Conservation (phyloP, 2,113 vertebrate genomes). For the Thamnophis sirtalis region DNA sequence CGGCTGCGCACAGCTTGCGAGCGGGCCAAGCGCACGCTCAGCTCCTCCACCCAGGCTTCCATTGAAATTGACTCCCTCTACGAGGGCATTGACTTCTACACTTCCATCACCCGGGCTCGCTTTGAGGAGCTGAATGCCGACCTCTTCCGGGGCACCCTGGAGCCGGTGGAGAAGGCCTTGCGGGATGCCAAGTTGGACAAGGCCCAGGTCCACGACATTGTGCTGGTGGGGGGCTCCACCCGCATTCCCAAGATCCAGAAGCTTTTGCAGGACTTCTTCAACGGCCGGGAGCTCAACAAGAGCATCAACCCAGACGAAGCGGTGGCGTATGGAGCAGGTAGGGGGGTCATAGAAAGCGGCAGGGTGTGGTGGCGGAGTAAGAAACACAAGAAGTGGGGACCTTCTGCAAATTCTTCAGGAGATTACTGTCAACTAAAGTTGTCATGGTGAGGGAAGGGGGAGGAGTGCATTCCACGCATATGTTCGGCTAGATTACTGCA, state of each 20-base stretch:
- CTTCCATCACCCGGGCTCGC: slow-evolving; percentile 85
- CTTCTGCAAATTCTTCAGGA: background rate
- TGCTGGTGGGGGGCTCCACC: slow-evolving; percentile 89
- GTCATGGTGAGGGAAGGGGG: too few relatives aligned
- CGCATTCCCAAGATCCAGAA: slow-evolving; percentile 91
- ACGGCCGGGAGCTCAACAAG: slow-evolving; percentile 88
- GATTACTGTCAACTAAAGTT: too few relatives aligned
- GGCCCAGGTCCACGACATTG: slow-evolving; percentile 85
- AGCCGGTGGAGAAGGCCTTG: slow-evolving; percentile 87
- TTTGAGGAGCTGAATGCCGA: slow-evolving; percentile 90
- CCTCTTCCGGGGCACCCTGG: slow-evolving; percentile 86
- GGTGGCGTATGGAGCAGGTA: slow-evolving; percentile 86
- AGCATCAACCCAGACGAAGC: slow-evolving; percentile 92
- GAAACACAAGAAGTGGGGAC: background rate
- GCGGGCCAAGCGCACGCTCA: slow-evolving; percentile 87
- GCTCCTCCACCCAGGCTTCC: slow-evolving; percentile 89
- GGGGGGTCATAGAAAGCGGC: background rate
- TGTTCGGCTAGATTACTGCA: too few relatives aligned
- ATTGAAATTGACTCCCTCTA: slow-evolving; percentile 89
- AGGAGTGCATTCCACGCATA: too few relatives aligned
- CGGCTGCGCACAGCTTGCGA: slow-evolving; percentile 86
- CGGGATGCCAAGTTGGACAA: slow-evolving; percentile 88
- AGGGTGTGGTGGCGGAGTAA: too few relatives aligned
- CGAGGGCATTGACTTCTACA: slow-evolving; percentile 88
- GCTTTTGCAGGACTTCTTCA: slow-evolving; percentile 87